Conservation (phyloP, 2,797 vertebrate genomes). For the Sebastes steindachneri region DNA sequence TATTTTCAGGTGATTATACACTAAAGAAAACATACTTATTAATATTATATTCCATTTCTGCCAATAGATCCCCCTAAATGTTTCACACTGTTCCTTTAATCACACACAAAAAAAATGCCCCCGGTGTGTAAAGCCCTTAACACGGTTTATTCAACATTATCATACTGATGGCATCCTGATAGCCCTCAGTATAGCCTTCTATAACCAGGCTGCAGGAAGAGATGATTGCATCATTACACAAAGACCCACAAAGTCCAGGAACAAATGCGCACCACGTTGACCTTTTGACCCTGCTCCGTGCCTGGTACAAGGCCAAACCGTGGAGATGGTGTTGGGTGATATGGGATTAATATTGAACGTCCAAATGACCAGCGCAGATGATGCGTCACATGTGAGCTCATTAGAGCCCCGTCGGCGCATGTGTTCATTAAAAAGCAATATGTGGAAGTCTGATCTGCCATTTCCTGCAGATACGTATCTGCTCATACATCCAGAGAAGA, state of each 20-base stretch:
- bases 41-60: not conserved
- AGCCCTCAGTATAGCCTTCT: not conserved
- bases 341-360: constrained; percentile 33
- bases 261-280: constrained; percentile 30
- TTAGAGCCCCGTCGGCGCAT: constrained; percentile 47
- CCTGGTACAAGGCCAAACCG: constrained; percentile 22
- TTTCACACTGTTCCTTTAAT: fast-evolving
- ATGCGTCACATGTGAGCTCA: constrained; percentile 56
- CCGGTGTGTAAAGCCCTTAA: not conserved
- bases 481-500: constrained; percentile 54
- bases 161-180: no score
- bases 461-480: constrained; percentile 77
- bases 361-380: constrained; percentile 52
- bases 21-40: not conserved
- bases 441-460: constrained; percentile 65
- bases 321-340: constrained; percentile 31
- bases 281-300: constrained; percentile 37
- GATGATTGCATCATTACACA: constrained; percentile 46
- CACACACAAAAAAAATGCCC: no score
- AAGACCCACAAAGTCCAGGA: constrained; percentile 40
- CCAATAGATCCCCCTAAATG: not conserved
- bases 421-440: constrained; percentile 81
- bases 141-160: not conserved
- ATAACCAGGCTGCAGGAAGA: constrained; percentile 16
- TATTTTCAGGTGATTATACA: not conserved